Evolutionary conservation across 2,888 invertebrate species (phyloP), one percentile per base, ranked within the genome.

Genomic region (Saturnia pavonia): DNA sequence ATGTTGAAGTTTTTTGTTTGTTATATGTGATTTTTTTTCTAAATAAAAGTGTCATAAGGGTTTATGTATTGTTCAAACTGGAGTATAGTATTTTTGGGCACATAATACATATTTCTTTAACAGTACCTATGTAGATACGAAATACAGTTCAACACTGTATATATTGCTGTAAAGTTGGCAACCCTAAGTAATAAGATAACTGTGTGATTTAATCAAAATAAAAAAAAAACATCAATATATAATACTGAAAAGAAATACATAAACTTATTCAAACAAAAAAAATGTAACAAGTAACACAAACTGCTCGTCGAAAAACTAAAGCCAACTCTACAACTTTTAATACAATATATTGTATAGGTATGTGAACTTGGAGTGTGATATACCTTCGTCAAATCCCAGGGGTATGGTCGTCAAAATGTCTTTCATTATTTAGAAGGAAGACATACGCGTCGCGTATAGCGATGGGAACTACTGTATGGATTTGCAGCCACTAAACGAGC

Each of bases 351-450:
- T 60, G 25, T 27, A 14, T 27, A n/a, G n/a, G n/a, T n/a, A 27
- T 60, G 7, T 51, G 16, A 25, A 57, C 12, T 54, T 60, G 25
- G 12, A 40, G 65, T 40, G 65, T 65, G 65, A 65, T 34, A 63
- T 16, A 63, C 65, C 65, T 34, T 34, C 40, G 40, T 40, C 65
- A 19, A 22, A 40, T 0, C 65, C 40, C 65, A 40, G 1, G 65
- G 40, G 40, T 65, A 65, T n/a, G 40, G 65, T n/a, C 8, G 65
- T 8, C 65, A n/a, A 65, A 40, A 65, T 8, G 40, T 65, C 8
- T 65, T 63, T 40, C n/a, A 65, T 65, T 40, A 65, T 65, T 65
- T 40, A 65, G 19, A 65, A 40, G 57, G 11, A 25, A n/a, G 40
- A 11, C 40, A n/a, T 19, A 40, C n/a, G 65, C 19, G 40, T 40